Percentiles rank a stretch among this genome's conserved stretches.
Conservation (phyloP, 2,113 vertebrate species). For the Platichthys flesus region DNA sequence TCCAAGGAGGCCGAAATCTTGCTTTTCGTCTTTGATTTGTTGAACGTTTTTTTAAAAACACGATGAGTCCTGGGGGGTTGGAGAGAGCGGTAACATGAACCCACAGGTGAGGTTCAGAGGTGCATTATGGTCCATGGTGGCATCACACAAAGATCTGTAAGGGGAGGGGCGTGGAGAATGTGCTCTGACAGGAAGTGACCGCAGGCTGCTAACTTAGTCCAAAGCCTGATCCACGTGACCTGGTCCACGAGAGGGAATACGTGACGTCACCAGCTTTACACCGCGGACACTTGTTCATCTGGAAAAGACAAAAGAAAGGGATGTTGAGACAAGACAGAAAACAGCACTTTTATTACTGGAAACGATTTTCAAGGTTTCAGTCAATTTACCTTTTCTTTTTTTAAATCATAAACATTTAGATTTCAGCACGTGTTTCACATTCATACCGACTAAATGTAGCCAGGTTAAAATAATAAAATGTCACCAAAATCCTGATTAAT, state of each 20-base stretch:
- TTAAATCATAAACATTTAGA: no score
- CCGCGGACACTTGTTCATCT: slow-evolving; percentile 97
- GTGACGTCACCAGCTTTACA: slow-evolving; percentile 73
- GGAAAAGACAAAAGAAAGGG: slow-evolving; percentile 51
- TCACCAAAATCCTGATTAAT: no score
- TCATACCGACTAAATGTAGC: no score
- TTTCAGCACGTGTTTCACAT: no score
- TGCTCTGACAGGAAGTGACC: slow-evolving; percentile 34
- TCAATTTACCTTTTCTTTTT: no score
- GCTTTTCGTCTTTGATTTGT: slow-evolving; percentile 24
- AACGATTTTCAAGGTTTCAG: no score
- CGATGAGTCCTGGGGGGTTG: slow-evolving; percentile 24
- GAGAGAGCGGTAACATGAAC: slow-evolving; percentile 10
- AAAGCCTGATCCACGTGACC: slow-evolving; percentile 13
- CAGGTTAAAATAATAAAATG: no score
- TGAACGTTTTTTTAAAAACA: slow-evolving; percentile 39
- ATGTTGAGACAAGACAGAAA: neutral
- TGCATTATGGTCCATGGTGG: slow-evolving; percentile 38
- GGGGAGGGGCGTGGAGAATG: slow-evolving; percentile 54
- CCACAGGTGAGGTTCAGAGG: slow-evolving; percentile 12
- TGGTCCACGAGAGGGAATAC: slow-evolving; percentile 14
- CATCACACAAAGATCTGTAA: slow-evolving; percentile 18
- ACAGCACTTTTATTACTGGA: neutral
- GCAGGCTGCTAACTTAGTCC: slow-evolving; percentile 40
- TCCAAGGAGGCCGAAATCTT: slow-evolving; percentile 42